phyloP scores from a whole-genome alignment of 2,113 vertebrate species.

The Axis porcinus region DNA sequence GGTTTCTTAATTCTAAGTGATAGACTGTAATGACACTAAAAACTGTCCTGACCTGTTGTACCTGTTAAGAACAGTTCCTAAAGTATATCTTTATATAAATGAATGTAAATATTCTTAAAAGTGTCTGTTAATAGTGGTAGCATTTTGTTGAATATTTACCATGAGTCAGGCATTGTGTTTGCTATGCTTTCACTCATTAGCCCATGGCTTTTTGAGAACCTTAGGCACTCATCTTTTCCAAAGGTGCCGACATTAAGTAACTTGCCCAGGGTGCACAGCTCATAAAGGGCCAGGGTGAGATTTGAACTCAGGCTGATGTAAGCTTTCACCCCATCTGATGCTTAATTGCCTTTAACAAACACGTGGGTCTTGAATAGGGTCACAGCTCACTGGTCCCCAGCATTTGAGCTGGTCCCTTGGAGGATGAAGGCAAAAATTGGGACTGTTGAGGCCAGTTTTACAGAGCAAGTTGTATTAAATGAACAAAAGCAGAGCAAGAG shows the following conservation, averaged over 20 bases:
- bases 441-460: conserved; percentile 22
- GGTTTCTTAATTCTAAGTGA: background rate
- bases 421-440: background rate
- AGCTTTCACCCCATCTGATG: background rate
- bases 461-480: conserved; percentile 9
- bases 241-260: background rate
- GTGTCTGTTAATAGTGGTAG: background rate
- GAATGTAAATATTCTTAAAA: background rate
- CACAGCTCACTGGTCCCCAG: background rate
- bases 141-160: background rate
- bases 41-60: background rate
- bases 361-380: background rate
- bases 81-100: background rate
- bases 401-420: background rate
- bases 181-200: background rate
- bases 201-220: background rate
- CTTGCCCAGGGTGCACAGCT: background rate
- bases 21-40: background rate
- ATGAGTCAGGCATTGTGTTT: background rate
- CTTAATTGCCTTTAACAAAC: background rate
- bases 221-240: background rate
- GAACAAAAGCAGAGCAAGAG: conserved; percentile 9
- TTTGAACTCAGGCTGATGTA: background rate
- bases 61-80: background rate
- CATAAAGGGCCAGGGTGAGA: background rate